These are phyloP conservation scores for Eidolon helvum DNA, from an alignment of 2,113 vertebrate species.

Conservation along the genomic window DNA sequence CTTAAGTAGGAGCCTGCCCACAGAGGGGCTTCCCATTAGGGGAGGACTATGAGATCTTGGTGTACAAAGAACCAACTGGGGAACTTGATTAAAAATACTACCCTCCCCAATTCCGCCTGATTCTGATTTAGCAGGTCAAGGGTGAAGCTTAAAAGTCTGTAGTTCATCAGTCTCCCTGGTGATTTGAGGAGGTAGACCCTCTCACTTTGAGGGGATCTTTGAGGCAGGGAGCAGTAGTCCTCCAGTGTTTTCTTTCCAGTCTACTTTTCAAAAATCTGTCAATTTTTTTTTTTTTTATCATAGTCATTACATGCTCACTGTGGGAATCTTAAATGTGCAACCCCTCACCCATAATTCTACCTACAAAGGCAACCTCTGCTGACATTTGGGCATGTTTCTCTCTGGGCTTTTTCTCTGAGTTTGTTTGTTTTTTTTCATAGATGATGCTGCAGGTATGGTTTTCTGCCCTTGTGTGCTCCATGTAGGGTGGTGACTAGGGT, in stretches of 20 bases:
- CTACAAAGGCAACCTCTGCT: not conserved
- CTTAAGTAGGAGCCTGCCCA: not conserved
- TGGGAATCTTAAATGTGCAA: not conserved
- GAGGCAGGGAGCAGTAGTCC: not conserved
- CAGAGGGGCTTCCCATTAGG: not conserved
- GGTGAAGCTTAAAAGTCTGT: not conserved
- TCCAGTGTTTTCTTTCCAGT: not conserved
- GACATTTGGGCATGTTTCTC: not conserved
- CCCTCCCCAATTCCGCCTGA: accelerated
- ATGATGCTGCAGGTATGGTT: not conserved
- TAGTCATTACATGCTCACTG: not conserved
- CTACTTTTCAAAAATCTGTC: not conserved
- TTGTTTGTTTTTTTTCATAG: not conserved
- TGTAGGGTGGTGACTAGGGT: not conserved
- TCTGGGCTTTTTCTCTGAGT: not conserved
- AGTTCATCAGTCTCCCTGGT: not conserved
- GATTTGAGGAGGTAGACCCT: not conserved
- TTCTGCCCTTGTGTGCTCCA: not conserved
- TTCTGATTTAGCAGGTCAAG: not conserved
- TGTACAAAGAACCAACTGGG: not conserved
- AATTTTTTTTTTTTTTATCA: not conserved
- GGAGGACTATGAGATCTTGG: not conserved
- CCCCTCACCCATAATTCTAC: accelerated
- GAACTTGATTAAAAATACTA: not conserved
- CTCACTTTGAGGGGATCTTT: not conserved